Percentiles rank a stretch among this genome's conserved stretches.
Evolutionary conservation across 2,113 vertebrate genomes (phyloP).

Genomic region (Ictalurus punctatus): DNA sequence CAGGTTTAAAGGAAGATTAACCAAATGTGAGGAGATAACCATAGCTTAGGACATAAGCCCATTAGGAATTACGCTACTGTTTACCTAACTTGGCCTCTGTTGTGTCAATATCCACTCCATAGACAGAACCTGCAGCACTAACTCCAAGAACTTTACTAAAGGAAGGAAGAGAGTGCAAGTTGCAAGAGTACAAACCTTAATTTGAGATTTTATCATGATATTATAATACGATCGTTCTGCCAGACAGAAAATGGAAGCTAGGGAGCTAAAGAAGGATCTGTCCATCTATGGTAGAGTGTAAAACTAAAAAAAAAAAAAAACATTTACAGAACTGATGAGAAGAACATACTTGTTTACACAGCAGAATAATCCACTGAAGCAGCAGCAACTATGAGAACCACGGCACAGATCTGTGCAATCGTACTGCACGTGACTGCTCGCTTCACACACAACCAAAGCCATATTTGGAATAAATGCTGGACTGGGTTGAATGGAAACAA

Average conservation of each 20-base stretch:
- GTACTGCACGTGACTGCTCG: slow-evolving; percentile 35
- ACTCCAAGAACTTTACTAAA: background rate
- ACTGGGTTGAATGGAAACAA: slow-evolving; percentile 20
- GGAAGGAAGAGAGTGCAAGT: background rate
- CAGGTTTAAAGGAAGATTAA: slow-evolving; percentile 57
- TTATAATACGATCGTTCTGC: background rate
- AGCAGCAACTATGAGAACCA: slow-evolving; percentile 37
- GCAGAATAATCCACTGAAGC: slow-evolving; percentile 27
- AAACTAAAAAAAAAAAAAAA: background rate
- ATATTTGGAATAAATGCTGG: slow-evolving; percentile 52
- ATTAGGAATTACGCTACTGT: slow-evolving; percentile 23
- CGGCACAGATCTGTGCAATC: slow-evolving; percentile 28
- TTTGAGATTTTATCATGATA: background rate
- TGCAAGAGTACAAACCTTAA: background rate
- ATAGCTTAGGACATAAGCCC: slow-evolving; percentile 59
- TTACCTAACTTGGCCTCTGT: slow-evolving; percentile 32
- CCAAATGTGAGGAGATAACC: slow-evolving; percentile 60
- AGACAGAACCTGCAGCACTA: background rate
- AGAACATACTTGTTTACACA: slow-evolving; percentile 46
- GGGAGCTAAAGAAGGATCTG: background rate
- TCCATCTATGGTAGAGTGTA: background rate
- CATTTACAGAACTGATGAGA: slow-evolving; percentile 5
- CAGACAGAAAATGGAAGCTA: background rate
- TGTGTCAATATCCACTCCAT: slow-evolving; percentile 12
- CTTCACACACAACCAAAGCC: slow-evolving; percentile 31